phyloP scores from a whole-genome alignment of 1,140 invertebrate species.

The Zaprionus camerounensis region DNA sequence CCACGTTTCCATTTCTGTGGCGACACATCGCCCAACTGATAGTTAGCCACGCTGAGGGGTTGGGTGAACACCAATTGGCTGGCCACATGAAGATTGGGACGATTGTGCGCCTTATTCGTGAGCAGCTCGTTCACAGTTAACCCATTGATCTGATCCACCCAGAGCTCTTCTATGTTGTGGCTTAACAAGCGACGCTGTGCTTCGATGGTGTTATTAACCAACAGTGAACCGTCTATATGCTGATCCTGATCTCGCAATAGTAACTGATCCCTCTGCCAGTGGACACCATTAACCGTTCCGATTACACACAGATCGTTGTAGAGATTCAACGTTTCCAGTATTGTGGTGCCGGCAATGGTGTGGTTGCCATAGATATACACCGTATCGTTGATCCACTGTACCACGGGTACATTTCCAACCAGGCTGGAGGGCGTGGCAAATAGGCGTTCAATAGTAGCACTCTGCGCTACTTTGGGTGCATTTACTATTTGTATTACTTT shows the following conservation, averaged over 20 bases:
- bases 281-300: slow-evolving; percentile 64
- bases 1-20: slow-evolving; percentile 48
- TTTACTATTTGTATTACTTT: slow-evolving; percentile 14
- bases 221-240: slow-evolving; percentile 50
- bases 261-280: slow-evolving; percentile 53
- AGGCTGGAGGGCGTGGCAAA: slow-evolving; percentile 58
- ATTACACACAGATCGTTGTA: slow-evolving; percentile 69
- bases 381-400: slow-evolving; percentile 82
- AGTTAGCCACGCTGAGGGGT: slow-evolving; percentile 59
- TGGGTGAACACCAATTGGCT: slow-evolving; percentile 67
- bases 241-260: slow-evolving; percentile 63
- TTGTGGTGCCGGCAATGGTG: slow-evolving; percentile 60
- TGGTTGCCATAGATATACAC: slow-evolving; percentile 78
- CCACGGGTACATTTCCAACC: slow-evolving; percentile 83
- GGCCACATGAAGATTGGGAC: slow-evolving; percentile 61
- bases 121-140: slow-evolving; percentile 60
- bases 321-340: slow-evolving; percentile 62
- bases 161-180: slow-evolving; percentile 69
- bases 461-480: slow-evolving; percentile 71
- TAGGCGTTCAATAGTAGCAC: slow-evolving; percentile 65
- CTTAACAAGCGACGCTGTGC: slow-evolving; percentile 56
- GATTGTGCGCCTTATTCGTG: slow-evolving; percentile 61
- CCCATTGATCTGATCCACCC: slow-evolving; percentile 67
- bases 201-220: slow-evolving; percentile 56
- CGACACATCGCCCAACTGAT: slow-evolving; percentile 37